phyloP scores from a whole-genome alignment of 2,113 vertebrate species.

The Potamarius usumacintae region DNA sequence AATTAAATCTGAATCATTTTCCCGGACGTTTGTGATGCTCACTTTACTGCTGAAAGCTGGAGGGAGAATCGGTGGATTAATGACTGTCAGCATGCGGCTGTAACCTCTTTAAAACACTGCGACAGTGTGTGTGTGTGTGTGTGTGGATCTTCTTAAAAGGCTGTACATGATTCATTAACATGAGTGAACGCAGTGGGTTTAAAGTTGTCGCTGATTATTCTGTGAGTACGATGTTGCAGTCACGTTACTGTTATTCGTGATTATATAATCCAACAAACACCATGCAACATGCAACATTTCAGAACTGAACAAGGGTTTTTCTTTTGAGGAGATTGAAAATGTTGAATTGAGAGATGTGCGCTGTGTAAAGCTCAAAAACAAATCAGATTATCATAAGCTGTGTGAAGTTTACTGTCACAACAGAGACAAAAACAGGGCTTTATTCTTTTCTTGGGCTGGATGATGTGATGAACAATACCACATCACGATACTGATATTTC shows the following conservation, averaged over 20 bases:
- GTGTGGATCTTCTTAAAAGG: neutral
- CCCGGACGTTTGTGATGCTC: neutral
- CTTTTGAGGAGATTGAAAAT: neutral
- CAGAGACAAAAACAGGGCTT: neutral
- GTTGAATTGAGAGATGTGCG: neutral
- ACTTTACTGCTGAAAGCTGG: neutral
- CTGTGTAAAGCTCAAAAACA: constrained; percentile 4
- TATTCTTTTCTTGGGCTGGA: neutral
- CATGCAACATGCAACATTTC: neutral
- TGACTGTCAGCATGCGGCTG: constrained; percentile 25
- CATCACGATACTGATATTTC: neutral
- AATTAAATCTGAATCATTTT: neutral
- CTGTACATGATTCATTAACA: neutral
- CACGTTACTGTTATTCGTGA: neutral
- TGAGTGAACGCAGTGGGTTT: constrained; percentile 20
- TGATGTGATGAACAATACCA: neutral
- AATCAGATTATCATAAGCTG: constrained; percentile 12
- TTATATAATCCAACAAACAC: neutral
- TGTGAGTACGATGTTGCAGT: neutral
- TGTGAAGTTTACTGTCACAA: neutral
- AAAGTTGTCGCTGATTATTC: neutral
- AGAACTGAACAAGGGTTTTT: neutral
- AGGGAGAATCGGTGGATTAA: neutral
- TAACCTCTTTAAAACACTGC: constrained; percentile 11
- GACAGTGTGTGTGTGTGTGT: neutral